These are phyloP conservation scores for Drosophila emarginata DNA, from an alignment of 2,888 invertebrate species.

Conservation along the genomic window DNA sequence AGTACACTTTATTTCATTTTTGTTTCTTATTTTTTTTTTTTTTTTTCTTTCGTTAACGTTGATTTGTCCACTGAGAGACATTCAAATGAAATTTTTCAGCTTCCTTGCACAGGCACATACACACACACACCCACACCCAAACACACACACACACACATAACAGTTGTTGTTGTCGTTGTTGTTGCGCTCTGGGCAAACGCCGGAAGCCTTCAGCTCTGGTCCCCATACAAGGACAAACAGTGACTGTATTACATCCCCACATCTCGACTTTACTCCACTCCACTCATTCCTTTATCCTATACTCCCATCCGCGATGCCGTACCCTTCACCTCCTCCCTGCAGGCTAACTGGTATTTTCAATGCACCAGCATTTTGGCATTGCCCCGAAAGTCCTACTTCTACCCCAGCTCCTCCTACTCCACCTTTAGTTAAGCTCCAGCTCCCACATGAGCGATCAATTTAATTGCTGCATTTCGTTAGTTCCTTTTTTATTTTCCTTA, in stretches of 20 bases:
- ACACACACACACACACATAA: slow-evolving; percentile 23
- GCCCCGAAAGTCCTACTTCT: too few species aligned
- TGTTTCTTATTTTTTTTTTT: slow-evolving; percentile 38
- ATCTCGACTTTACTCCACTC: not conserved
- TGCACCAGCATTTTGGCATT: slow-evolving; percentile 32
- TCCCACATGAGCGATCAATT: slow-evolving; percentile 55
- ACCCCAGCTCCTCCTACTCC: not conserved
- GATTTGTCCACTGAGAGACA: slow-evolving; percentile 75
- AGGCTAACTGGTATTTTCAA: slow-evolving; percentile 36
- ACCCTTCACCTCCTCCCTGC: not conserved
- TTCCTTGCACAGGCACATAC: slow-evolving; percentile 17
- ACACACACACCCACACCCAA: slow-evolving; percentile 15
- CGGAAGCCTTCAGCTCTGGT: slow-evolving; percentile 57
- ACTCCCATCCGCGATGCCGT: slow-evolving; percentile 9
- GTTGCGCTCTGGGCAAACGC: slow-evolving; percentile 39
- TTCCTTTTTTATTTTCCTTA: slow-evolving; percentile 23
- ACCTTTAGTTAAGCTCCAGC: not conserved
- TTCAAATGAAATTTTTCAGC: slow-evolving; percentile 66
- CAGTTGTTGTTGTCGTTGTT: slow-evolving; percentile 9
- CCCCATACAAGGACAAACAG: slow-evolving; percentile 48
- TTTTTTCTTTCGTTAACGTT: slow-evolving; percentile 63
- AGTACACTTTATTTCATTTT: slow-evolving; percentile 28
- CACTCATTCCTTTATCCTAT: not conserved
- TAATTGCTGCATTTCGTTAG: slow-evolving; percentile 53
- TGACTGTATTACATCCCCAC: not conserved